A percentile compares a stretch with the other conserved stretches of the same genome.
Evolutionary conservation across 2,888 invertebrate species (phyloP).

Genomic region (Caenorhabditis sp.): DNA sequence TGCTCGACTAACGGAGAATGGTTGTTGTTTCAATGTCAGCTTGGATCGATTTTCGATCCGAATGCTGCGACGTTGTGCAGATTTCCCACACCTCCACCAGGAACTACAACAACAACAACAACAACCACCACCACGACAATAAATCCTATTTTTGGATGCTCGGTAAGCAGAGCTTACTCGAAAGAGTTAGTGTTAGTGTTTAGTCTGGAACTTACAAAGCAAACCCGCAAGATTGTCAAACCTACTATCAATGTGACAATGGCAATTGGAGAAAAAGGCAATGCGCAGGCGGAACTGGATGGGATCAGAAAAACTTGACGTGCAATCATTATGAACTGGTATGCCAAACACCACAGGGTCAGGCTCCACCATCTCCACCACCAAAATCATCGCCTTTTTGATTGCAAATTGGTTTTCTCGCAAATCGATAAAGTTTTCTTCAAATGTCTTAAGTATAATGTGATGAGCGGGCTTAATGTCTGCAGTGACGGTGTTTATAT

Average conservation of each 20-base stretch:
- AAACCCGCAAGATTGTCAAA: not conserved
- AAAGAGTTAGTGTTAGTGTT: not conserved
- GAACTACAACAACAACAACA: not conserved
- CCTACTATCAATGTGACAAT: conserved; percentile 2
- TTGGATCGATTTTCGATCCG: not conserved
- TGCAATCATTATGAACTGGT: conserved; percentile 2
- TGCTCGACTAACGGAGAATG: not conserved
- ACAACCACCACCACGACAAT: not conserved
- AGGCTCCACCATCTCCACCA: not conserved
- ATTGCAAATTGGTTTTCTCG: too few species aligned
- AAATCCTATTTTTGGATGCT: too few species aligned
- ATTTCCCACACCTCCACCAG: not conserved
- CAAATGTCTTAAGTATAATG: too few species aligned
- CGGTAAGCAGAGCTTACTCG: too few species aligned
- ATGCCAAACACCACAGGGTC: not conserved
- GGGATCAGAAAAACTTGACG: not conserved
- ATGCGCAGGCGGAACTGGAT: not conserved
- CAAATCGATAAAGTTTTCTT: too few species aligned
- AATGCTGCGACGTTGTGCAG: not conserved
- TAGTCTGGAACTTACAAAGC: not conserved
- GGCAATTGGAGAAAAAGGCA: not conserved
- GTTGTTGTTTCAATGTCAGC: not conserved
- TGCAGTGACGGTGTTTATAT: too few species aligned
- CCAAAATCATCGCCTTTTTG: not conserved
- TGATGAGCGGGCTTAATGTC: too few species aligned